Conservation (phyloP, 2,888 invertebrate genomes). For the Nysson spinosus region DNA sequence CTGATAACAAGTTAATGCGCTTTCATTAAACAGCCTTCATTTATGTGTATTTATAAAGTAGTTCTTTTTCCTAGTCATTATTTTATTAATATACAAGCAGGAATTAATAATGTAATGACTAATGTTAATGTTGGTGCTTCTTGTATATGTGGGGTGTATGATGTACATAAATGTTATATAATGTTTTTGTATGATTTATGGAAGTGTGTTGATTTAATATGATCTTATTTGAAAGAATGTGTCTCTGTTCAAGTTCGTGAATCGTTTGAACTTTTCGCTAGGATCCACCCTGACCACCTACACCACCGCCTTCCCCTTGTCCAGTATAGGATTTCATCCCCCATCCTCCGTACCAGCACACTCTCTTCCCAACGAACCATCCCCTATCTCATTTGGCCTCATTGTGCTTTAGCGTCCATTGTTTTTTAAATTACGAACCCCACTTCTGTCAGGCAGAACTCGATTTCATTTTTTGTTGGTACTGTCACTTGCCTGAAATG, state of each 20-base stretch:
- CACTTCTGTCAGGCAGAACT: constrained; percentile 72
- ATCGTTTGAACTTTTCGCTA: constrained; percentile 69
- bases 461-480: constrained; percentile 73
- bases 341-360: constrained; percentile 60
- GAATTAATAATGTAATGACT: no score
- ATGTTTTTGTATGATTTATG: no score
- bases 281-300: constrained; percentile 64
- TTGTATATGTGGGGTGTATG: no score
- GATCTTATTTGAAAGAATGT: constrained; percentile 34
- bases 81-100: no score
- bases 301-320: constrained; percentile 64
- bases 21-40: no score
- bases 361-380: constrained; percentile 67
- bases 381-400: constrained; percentile 77
- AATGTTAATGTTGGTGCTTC: no score
- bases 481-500: constrained; percentile 72
- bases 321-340: constrained; percentile 74
- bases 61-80: no score
- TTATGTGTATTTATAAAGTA: no score
- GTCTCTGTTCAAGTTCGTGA: constrained; percentile 58
- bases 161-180: no score
- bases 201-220: constrained; percentile 43
- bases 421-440: constrained; percentile 77
- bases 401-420: constrained; percentile 75
- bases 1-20: no score